These are phyloP conservation scores for Rotaria magnacalcarata DNA, from an alignment of 2,888 invertebrate genomes.

Conservation along the genomic window DNA sequence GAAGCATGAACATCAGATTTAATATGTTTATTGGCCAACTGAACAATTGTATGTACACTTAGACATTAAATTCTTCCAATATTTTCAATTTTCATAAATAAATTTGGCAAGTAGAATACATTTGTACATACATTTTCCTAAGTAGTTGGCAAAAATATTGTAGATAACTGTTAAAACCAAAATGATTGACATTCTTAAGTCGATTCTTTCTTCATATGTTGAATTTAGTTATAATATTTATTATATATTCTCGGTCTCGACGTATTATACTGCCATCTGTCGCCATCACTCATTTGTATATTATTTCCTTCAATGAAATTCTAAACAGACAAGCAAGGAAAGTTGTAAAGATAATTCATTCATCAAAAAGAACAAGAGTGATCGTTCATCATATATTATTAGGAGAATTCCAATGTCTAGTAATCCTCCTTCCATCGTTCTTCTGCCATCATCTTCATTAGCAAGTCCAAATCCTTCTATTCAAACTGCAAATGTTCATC, in stretches of 20 bases:
- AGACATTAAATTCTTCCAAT: too few relatives aligned
- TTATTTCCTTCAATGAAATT: background rate
- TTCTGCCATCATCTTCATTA: background rate
- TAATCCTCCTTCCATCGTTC: constrained; percentile 4
- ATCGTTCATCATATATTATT: background rate
- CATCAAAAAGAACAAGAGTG: background rate
- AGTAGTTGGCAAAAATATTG: too few relatives aligned
- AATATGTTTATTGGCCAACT: too few relatives aligned
- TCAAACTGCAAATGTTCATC: background rate
- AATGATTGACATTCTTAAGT: too few relatives aligned
- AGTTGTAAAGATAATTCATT: background rate
- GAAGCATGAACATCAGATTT: too few relatives aligned
- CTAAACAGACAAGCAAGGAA: background rate
- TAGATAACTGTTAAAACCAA: too few relatives aligned
- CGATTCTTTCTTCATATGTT: too few relatives aligned
- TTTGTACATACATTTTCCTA: too few relatives aligned
- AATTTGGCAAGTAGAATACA: too few relatives aligned
- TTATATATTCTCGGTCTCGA: too few relatives aligned
- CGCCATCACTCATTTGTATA: background rate
- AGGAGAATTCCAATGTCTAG: background rate
- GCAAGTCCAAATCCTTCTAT: background rate
- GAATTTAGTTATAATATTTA: background rate
- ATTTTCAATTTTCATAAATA: too few relatives aligned
- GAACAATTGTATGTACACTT: too few relatives aligned
- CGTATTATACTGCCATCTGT: background rate